These are phyloP conservation scores for Loris lydekkerianus DNA, from an alignment of 2,797 vertebrate species.

Conservation along the genomic window DNA sequence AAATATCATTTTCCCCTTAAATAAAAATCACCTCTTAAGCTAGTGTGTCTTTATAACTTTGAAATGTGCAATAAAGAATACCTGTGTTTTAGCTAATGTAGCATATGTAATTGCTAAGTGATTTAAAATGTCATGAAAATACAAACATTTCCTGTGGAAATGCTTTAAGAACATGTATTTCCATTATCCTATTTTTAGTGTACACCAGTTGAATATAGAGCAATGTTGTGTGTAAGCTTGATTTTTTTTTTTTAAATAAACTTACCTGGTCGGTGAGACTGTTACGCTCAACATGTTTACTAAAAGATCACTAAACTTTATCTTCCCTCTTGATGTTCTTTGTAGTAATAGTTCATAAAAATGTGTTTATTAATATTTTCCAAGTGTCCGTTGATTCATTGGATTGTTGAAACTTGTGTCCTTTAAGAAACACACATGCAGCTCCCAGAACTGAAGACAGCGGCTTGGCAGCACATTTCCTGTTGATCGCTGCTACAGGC, in stretches of 20 bases:
- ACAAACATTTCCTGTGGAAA: conserved; percentile 98
- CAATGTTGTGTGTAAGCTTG: conserved; percentile 71
- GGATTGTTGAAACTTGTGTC: neutral
- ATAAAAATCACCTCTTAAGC: conserved; percentile 81
- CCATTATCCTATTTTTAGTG: conserved; percentile 85
- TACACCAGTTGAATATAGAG: conserved; percentile 82
- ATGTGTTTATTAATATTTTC: conserved; percentile 65
- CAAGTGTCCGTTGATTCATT: conserved; percentile 50
- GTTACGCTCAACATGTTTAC: conserved; percentile 91
- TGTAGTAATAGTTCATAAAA: conserved; percentile 78
- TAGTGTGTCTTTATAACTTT: conserved; percentile 77
- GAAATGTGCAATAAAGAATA: conserved; percentile 94
- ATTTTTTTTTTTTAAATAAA: conserved; percentile 29
- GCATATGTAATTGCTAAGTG: conserved; percentile 87
- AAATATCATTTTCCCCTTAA: conserved; percentile 79
- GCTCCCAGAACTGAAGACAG: neutral
- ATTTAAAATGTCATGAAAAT: conserved; percentile 89
- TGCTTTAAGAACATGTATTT: conserved; percentile 89
- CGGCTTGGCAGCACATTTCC: neutral
- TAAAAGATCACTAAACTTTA: conserved; percentile 91
- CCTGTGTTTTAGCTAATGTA: conserved; percentile 89
- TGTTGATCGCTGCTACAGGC: neutral
- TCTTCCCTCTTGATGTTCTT: conserved; percentile 78
- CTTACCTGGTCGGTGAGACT: conserved; percentile 83
- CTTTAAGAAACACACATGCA: neutral